These are phyloP conservation scores for Cossypha caffra DNA, from an alignment of 2,797 vertebrate species.

Conservation along the genomic window DNA sequence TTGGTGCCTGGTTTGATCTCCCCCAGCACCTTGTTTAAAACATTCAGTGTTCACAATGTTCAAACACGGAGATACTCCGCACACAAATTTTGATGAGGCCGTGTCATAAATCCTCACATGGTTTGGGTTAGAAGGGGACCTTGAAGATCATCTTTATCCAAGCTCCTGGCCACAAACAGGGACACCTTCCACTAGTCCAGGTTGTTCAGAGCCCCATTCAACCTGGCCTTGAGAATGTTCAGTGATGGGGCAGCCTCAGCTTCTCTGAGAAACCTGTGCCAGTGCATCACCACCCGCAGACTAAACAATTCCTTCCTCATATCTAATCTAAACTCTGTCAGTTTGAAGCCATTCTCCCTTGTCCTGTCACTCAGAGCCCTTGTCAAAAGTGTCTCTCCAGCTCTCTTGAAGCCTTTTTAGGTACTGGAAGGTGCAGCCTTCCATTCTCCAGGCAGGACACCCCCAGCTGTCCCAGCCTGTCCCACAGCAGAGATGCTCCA, in stretches of 20 bases:
- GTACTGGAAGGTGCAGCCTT: neutral
- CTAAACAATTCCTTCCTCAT: neutral
- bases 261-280: neutral
- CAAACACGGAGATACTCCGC: fast-evolving
- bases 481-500: neutral
- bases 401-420: neutral
- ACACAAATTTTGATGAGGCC: neutral
- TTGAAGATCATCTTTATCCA: neutral
- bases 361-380: neutral
- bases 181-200: neutral
- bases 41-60: neutral
- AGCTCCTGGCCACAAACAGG: fast-evolving
- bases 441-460: neutral
- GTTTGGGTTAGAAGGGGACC: neutral
- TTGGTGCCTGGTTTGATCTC: neutral
- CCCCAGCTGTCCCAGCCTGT: neutral
- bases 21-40: neutral
- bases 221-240: neutral
- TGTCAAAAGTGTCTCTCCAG: neutral
- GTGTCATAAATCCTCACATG: neutral
- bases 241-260: neutral
- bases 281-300: too few relatives aligned
- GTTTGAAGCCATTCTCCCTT: neutral
- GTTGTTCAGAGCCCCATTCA: neutral
- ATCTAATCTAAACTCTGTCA: neutral